A percentile compares a stretch with the other conserved stretches of the same genome.
Evolutionary conservation across 2,113 vertebrate species (phyloP).

Genomic region (Chrysemys picta): DNA sequence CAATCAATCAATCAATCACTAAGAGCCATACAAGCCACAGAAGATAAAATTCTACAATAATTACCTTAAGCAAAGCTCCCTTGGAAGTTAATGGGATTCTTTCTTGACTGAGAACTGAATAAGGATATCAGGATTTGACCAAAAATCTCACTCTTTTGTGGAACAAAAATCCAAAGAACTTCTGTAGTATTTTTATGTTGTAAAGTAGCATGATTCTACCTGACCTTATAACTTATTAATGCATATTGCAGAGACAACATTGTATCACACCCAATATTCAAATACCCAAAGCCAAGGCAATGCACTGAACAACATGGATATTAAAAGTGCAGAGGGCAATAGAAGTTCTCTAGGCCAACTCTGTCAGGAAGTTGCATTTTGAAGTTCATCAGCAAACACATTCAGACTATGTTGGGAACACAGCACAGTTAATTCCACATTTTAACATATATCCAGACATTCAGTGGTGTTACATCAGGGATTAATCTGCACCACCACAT

Average conservation of each 20-base stretch:
- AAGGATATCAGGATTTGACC: not conserved
- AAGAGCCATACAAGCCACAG: not conserved
- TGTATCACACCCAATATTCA: not conserved
- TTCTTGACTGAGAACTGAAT: not conserved
- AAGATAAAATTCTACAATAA: not conserved
- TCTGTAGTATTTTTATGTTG: not conserved
- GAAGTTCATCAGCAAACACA: no score
- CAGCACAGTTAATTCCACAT: no score
- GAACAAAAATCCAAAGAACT: not conserved
- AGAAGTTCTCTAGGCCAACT: no score
- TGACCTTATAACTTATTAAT: not conserved
- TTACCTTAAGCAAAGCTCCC: not conserved
- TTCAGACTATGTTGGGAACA: no score
- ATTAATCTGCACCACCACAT: no score
- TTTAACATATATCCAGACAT: no score
- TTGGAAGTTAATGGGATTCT: not conserved
- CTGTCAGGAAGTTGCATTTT: no score
- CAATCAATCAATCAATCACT: no score
- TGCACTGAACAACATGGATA: not conserved
- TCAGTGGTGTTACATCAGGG: no score
- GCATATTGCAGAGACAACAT: not conserved
- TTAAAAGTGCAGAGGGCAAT: not conserved
- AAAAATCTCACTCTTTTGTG: not conserved
- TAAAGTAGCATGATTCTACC: not conserved
- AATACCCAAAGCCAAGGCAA: not conserved